Evolutionary conservation across 2,113 vertebrate genomes (phyloP), one percentile per base, ranked within the genome.

Genomic region (Perca flavescens): DNA sequence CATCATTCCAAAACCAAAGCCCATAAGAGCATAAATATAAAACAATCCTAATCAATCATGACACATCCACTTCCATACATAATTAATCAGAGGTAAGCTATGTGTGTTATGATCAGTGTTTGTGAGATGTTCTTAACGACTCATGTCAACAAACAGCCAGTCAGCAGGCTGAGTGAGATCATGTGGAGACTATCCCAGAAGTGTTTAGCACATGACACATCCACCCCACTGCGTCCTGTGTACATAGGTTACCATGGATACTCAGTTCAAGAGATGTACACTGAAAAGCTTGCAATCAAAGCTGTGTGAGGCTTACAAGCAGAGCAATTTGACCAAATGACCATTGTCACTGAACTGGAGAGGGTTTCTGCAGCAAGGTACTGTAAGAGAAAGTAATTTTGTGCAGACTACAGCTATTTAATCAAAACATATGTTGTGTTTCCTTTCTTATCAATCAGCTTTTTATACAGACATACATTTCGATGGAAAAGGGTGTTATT

Each of bases 221-320:
- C 82, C 85, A 80, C 66, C 63, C 72, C 80, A 75, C 73, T 66
- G 69, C 40, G 17, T 84, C 82, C 74, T 93, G 91, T 93, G 80
- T 93, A 76, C 72, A 75, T 28, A 31, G 25, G 86, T 92, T 88
- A 80, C 92, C 85, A 94, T 93, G 87, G 94, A 91, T 65, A 93
- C 92, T 1, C 31, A 14, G 68, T 75, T 81, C 75, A 86, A 89
- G 57, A 70, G 74, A 77, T 86, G 77, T 34, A 70, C 58, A 56
- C 75, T 83, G 62, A 90, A 79, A 79, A 89, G 81, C 82, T 70
- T 79, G 74, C 25, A 83, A 84, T 91, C 80, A 91, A 85, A 86
- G 63, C 85, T 75, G 77, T 50, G 11, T 64, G 16, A 60, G 22
- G 62, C 43, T 69, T 31, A 43, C 21, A 60, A 69, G 40, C 36